A percentile compares a stretch with the other conserved stretches of the same genome.
These are phyloP conservation scores for Tetramorium alpestre DNA, from an alignment of 1,140 invertebrate species.

Conservation along the genomic window DNA sequence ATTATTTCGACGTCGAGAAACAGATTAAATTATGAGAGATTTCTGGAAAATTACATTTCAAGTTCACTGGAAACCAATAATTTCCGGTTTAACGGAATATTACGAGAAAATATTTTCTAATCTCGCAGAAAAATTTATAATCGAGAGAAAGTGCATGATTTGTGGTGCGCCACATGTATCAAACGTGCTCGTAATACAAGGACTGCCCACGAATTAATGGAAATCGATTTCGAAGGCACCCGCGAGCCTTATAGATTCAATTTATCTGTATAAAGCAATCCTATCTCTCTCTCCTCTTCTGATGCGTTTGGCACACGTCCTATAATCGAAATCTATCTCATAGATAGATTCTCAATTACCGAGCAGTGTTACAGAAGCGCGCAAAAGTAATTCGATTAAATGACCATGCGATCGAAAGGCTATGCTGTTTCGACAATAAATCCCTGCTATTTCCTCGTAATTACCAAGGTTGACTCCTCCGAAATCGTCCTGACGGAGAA, in stretches of 20 bases:
- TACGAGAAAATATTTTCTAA: neutral
- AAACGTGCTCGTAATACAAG: slow-evolving; percentile 49
- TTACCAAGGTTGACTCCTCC: slow-evolving; percentile 5
- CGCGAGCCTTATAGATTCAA: slow-evolving; percentile 46
- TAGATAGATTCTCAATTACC: slow-evolving; percentile 54
- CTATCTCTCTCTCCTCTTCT: neutral
- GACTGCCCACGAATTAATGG: slow-evolving; percentile 64
- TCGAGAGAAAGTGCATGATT: slow-evolving; percentile 25
- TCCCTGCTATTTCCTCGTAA: slow-evolving; percentile 26
- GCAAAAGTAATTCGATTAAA: slow-evolving; percentile 60
- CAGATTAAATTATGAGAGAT: neutral
- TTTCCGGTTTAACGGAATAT: neutral
- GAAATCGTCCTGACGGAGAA: neutral
- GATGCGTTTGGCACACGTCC: slow-evolving; percentile 12
- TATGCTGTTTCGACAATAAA: slow-evolving; percentile 33
- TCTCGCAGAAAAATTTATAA: slow-evolving; percentile 29
- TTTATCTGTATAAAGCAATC: slow-evolving; percentile 47
- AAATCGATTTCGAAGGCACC: slow-evolving; percentile 63
- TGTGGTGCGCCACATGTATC: neutral
- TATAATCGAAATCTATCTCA: slow-evolving; percentile 65
- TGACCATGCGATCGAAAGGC: neutral
- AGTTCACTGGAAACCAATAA: neutral
- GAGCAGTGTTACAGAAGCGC: slow-evolving; percentile 18
- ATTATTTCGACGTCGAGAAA: neutral
- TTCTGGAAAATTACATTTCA: neutral